These are phyloP conservation scores for Taurulus bubalis DNA, from an alignment of 2,113 vertebrate genomes.

Conservation along the genomic window DNA sequence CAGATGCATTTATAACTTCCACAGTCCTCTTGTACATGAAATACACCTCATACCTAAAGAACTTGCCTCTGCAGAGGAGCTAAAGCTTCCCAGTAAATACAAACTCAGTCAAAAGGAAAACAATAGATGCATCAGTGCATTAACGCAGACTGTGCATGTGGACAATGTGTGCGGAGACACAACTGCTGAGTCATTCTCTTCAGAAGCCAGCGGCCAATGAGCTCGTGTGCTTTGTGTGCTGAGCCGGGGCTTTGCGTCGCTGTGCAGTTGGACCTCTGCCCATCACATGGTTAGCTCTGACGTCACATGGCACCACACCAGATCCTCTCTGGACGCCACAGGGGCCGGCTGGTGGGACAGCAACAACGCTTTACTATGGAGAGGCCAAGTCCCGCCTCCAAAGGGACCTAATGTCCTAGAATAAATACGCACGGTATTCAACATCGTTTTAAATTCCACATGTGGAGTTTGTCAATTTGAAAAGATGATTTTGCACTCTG, in stretches of 20 bases:
- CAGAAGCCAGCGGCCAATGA: slow-evolving; percentile 65
- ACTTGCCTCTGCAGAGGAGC: too few species aligned
- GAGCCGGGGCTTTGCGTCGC: slow-evolving; percentile 50
- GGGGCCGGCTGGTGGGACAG: neutral
- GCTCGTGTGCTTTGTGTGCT: slow-evolving; percentile 24
- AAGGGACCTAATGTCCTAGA: neutral
- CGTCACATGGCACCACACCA: slow-evolving; percentile 13
- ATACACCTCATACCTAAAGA: too few species aligned
- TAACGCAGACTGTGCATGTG: slow-evolving; percentile 32
- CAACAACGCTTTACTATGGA: neutral
- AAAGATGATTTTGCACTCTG: too few species aligned
- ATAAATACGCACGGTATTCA: neutral
- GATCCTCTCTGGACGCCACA: slow-evolving; percentile 15
- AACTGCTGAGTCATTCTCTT: slow-evolving; percentile 76
- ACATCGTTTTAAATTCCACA: too few species aligned
- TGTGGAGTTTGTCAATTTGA: too few species aligned
- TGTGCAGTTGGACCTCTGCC: slow-evolving; percentile 33
- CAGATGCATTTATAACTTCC: neutral
- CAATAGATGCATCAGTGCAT: slow-evolving; percentile 8
- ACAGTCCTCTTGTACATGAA: too few species aligned
- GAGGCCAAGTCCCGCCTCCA: neutral
- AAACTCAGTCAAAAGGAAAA: neutral
- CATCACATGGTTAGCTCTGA: slow-evolving; percentile 44
- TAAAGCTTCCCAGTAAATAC: neutral
- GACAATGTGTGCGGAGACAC: slow-evolving; percentile 23